These are phyloP conservation scores for Eumaeus atala DNA, from an alignment of 1,140 invertebrate genomes.

Conservation along the genomic window DNA sequence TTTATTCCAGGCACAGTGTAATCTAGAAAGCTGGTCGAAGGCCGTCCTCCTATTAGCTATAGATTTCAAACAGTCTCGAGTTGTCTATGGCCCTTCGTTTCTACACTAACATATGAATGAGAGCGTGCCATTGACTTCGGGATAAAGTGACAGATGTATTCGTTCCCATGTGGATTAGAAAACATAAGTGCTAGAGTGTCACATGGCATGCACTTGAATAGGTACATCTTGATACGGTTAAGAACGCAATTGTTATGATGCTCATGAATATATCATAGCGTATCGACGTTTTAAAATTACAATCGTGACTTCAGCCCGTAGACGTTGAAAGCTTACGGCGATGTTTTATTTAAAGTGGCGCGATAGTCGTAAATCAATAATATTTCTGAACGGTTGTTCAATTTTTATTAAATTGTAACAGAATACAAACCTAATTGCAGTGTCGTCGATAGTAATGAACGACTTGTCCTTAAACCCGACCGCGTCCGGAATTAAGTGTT, in stretches of 20 bases:
- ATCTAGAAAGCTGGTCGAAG: slow-evolving; percentile 36
- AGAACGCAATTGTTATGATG: slow-evolving; percentile 25
- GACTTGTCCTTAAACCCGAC: slow-evolving; percentile 17
- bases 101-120: slow-evolving; percentile 48
- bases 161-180: slow-evolving; percentile 44
- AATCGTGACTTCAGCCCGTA: slow-evolving; percentile 66
- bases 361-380: slow-evolving; percentile 62
- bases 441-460: slow-evolving; percentile 26
- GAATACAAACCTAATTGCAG: slow-evolving; percentile 53
- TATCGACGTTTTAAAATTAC: slow-evolving; percentile 68
- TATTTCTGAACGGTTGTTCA: slow-evolving; percentile 58
- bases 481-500: slow-evolving; percentile 1
- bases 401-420: slow-evolving; percentile 55
- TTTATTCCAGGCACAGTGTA: slow-evolving; percentile 30
- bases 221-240: slow-evolving; percentile 38
- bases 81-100: slow-evolving; percentile 37
- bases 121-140: slow-evolving; percentile 35
- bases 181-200: slow-evolving; percentile 39
- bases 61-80: slow-evolving; percentile 33
- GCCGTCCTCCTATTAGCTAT: slow-evolving; percentile 42
- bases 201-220: slow-evolving; percentile 45
- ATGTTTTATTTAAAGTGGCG: slow-evolving; percentile 69
- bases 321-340: slow-evolving; percentile 67
- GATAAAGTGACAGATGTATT: slow-evolving; percentile 46
- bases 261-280: slow-evolving; percentile 45